phyloP scores from a whole-genome alignment of 2,888 invertebrate species.

The Oegoconia quadripuncta region DNA sequence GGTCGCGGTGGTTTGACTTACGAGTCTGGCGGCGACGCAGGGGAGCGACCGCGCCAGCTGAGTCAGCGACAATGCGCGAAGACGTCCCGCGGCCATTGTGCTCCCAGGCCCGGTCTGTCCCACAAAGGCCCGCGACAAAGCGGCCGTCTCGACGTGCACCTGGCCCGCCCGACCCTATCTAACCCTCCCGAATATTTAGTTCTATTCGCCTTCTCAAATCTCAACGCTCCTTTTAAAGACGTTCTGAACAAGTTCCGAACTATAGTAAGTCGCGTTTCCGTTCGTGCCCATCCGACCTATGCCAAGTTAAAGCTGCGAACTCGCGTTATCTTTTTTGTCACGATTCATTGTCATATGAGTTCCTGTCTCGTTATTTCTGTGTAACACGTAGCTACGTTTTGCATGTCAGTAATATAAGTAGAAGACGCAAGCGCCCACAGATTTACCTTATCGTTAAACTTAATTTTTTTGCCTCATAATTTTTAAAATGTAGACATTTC shows the following conservation, averaged over 20 bases:
- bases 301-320: conserved; percentile 13
- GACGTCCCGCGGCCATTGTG: conserved; percentile 74
- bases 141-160: conserved; percentile 67
- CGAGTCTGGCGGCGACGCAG: conserved; percentile 33
- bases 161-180: conserved; percentile 62
- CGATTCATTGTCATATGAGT: not conserved
- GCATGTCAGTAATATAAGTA: too few species aligned
- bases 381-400: not conserved
- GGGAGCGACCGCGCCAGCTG: conserved; percentile 65
- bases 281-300: conserved; percentile 39
- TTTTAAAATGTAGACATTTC: too few species aligned
- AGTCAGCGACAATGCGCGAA: conserved; percentile 67
- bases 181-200: conserved; percentile 46
- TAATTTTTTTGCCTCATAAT: too few species aligned
- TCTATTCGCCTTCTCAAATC: conserved; percentile 38
- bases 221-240: conserved; percentile 30
- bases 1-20: conserved; percentile 44
- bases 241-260: conserved; percentile 10
- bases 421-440: too few species aligned
- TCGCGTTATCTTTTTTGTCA: conserved; percentile 12
- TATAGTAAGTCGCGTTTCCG: conserved; percentile 34
- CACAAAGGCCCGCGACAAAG: conserved; percentile 41
- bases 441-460: too few species aligned
- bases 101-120: conserved; percentile 37
- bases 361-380: not conserved